Evolutionary conservation across 2,888 invertebrate species (phyloP).

Genomic region (Acheta domesticus): DNA sequence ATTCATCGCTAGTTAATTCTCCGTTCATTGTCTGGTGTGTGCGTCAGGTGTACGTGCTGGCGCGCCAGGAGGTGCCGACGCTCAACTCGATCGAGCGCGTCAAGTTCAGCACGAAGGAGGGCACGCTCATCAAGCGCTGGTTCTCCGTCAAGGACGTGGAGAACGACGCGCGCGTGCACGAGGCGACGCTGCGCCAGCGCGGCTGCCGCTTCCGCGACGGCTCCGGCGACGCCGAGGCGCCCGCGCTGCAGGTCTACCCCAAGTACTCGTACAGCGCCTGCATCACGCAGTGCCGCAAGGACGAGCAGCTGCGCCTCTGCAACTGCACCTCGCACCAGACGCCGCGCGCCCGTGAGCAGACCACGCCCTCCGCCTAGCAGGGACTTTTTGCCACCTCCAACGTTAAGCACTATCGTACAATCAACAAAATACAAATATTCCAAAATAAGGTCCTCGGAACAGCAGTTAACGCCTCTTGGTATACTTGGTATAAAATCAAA

Average conservation of each 20-base stretch:
- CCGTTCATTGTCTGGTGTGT: background rate
- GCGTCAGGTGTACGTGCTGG: constrained; percentile 32
- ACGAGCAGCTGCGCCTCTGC: constrained; percentile 50
- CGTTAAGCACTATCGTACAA: no score
- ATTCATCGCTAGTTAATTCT: background rate
- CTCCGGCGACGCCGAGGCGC: constrained; percentile 44
- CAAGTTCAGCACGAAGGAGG: constrained; percentile 37
- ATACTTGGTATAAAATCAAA: no score
- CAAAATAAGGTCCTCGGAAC: no score
- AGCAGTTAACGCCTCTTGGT: no score
- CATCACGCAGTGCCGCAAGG: constrained; percentile 57
- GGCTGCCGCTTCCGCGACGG: constrained; percentile 69
- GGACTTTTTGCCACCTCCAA: no score
- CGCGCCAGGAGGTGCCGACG: constrained; percentile 32
- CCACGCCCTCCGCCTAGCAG: no score
- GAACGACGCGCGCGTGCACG: constrained; percentile 66
- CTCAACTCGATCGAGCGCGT: constrained; percentile 27
- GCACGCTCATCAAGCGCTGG: constrained; percentile 40
- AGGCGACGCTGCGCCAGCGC: constrained; percentile 65
- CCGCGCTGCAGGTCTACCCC: constrained; percentile 39
- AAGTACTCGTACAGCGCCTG: constrained; percentile 60
- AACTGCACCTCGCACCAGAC: constrained; percentile 68
- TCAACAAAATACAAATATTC: no score
- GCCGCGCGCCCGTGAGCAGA: constrained; percentile 56
- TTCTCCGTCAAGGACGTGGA: constrained; percentile 57